Base-by-base conservation (phyloP, 2,888 invertebrate species). In the Ptychoptera albimana region DNA sequence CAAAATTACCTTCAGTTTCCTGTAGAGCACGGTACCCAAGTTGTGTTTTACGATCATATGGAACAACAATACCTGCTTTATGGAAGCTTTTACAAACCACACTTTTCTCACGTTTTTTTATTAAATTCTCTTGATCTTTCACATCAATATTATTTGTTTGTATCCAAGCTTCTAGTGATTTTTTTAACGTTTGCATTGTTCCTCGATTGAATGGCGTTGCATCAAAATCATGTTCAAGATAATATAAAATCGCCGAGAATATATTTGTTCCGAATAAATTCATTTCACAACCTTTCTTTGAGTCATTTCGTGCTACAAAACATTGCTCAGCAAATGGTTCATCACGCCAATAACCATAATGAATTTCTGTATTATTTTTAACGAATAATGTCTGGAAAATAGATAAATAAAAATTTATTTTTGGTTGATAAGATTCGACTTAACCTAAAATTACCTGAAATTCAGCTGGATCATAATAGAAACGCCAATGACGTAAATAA, bases 401-500 rank as follows among this genome's bases (percentile, higher is more conserved):
- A 31, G 31, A 30, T 32, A 12, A 37, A 41, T 46, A 45, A 46
- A 38, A 42, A 35, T 36, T 42, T 43, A 11, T n/a, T 10, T n/a
- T 37, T 37, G 40, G 46, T 41, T 39, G 44, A 12, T 31, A 36
- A 34, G 31, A 34, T n/a, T 6, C 4, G 34, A n/a, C n/a, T 51
- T 60, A 79, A 79, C 67, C 89, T 86, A 63, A 93, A 86, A 65
- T 51, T 60, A 79, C 79, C 67, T 89, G 86, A 63, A 93, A 86
- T 65, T 96, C 94, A 9, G 96, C 94, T 9, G 92, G 88, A 69
- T 97, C 96, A 63, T 82, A 89, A 60, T 75, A 89, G 64, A 84
- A 94, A 53, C 96, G 74, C 84, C 88, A 92, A 60, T 93, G 89
- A 9, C 77, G 65, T 40, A 89, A 70, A 59, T 80, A 85, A 48